A percentile compares a stretch with the other conserved stretches of the same genome.
Conservation (phyloP, 2,113 vertebrate species). For the Nannospalax galili region DNA sequence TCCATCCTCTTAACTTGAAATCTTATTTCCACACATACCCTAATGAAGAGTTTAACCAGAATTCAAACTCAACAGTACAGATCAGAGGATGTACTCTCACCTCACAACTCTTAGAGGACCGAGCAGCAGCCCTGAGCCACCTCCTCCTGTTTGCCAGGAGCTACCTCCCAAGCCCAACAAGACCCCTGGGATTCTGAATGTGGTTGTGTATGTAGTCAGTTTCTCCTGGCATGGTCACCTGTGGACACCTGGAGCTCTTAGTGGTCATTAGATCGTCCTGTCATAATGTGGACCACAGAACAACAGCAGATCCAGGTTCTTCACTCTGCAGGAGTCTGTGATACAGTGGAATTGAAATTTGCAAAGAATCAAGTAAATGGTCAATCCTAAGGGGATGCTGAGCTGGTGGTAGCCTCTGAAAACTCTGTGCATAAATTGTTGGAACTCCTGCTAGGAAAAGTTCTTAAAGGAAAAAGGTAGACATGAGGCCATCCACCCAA, state of each 20-base stretch:
- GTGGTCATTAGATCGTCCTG: background rate
- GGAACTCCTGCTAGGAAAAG: background rate
- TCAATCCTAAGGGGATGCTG: conserved; percentile 93
- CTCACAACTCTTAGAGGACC: background rate
- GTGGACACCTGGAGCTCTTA: background rate
- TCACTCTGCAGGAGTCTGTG: conserved; percentile 83
- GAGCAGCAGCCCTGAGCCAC: background rate
- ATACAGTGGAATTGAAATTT: conserved; percentile 93
- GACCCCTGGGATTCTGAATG: no score
- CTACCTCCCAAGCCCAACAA: background rate
- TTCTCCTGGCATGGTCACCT: background rate
- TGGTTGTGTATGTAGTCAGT: background rate
- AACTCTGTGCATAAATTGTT: background rate
- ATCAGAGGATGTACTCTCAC: background rate
- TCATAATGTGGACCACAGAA: no score
- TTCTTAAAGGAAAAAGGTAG: background rate
- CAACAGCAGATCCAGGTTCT: background rate
- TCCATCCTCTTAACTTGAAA: background rate
- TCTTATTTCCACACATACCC: background rate
- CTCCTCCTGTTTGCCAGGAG: background rate
- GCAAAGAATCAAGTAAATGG: conserved; percentile 95
- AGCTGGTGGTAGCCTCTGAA: conserved; percentile 71
- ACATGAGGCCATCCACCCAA: background rate
- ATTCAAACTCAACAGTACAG: background rate
- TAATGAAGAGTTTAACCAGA: background rate